These are phyloP conservation scores for Drosophila yooni DNA, from an alignment of 2,888 invertebrate species.

Conservation along the genomic window DNA sequence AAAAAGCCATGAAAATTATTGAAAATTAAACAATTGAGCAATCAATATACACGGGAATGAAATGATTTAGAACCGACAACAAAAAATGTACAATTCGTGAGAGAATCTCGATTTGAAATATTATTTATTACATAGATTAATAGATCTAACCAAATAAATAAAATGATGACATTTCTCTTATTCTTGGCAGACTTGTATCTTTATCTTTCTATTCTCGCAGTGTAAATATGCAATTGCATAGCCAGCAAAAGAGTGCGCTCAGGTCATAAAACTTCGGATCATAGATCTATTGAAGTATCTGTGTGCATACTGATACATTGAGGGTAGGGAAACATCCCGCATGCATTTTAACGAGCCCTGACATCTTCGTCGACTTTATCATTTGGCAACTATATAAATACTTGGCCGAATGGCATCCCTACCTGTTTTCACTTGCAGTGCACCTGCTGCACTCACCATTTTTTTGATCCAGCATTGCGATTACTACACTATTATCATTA, in stretches of 20 bases:
- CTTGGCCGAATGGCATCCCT: slow-evolving; percentile 25
- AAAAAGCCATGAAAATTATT: too few species aligned
- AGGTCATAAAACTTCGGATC: slow-evolving; percentile 21
- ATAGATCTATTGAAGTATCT: background rate
- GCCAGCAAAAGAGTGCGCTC: slow-evolving; percentile 14
- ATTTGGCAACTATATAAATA: slow-evolving; percentile 29
- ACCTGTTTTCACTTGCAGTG: slow-evolving; percentile 26
- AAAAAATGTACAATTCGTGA: fast-evolving
- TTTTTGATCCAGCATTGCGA: slow-evolving; percentile 32
- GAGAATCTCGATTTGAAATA: background rate
- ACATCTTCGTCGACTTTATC: slow-evolving; percentile 31
- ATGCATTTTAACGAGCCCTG: slow-evolving; percentile 41
- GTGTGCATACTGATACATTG: background rate
- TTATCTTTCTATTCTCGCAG: slow-evolving; percentile 8
- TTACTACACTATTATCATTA: slow-evolving; percentile 27
- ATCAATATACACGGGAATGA: background rate
- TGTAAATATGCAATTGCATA: slow-evolving; percentile 8
- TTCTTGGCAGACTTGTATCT: too few species aligned
- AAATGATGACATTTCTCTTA: background rate
- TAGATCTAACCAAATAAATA: background rate
- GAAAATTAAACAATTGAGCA: background rate
- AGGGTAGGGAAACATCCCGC: background rate
- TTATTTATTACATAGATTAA: background rate
- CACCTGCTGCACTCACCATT: slow-evolving; percentile 19
- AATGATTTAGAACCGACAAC: background rate